Evolutionary conservation across 2,113 vertebrate species (phyloP).

Genomic region (Sigmodon hispidus): DNA sequence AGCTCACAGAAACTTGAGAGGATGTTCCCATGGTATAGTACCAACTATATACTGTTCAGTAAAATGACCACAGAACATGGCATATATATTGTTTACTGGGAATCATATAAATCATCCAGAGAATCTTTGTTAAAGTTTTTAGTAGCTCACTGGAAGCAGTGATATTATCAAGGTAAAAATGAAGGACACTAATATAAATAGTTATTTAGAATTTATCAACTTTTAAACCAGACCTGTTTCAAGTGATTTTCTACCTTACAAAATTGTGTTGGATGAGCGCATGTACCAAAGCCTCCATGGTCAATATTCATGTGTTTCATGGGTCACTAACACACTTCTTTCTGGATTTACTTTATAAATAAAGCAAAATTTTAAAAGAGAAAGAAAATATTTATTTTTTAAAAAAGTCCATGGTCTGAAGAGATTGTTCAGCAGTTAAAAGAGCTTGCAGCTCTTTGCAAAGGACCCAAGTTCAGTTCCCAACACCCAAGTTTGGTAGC

Average conservation of each 20-base stretch:
- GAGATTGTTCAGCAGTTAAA: neutral
- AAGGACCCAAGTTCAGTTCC: neutral
- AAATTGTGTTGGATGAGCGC: neutral
- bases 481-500: no score
- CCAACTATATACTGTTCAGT: neutral
- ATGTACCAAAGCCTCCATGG: neutral
- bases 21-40: neutral
- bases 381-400: neutral
- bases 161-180: slow-evolving; percentile 11
- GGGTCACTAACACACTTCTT: slow-evolving; percentile 6
- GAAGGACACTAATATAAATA: neutral
- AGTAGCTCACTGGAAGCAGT: neutral
- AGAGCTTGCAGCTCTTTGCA: neutral
- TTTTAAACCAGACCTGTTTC: neutral
- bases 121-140: neutral
- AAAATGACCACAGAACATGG: neutral
- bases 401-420: neutral
- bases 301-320: neutral
- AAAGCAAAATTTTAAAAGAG: neutral
- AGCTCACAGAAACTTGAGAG: neutral
- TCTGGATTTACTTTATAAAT: slow-evolving; percentile 26
- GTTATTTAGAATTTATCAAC: neutral
- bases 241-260: neutral
- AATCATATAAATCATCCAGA: neutral
- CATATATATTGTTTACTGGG: neutral